Conservation (phyloP, 2,113 vertebrate species). For the Prietella phreatophila region DNA sequence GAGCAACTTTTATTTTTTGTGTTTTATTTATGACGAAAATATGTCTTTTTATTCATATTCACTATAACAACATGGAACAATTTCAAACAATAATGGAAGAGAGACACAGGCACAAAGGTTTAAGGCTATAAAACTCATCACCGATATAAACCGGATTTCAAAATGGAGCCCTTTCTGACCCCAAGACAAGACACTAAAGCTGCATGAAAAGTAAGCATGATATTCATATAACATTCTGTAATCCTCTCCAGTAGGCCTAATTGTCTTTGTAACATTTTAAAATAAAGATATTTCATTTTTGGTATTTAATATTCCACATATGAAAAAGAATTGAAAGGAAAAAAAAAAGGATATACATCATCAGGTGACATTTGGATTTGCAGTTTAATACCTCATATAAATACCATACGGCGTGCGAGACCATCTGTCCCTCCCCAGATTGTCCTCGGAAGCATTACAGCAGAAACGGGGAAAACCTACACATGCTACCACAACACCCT, state of each 20-base stretch:
- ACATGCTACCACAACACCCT: neutral
- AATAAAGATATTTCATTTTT: neutral
- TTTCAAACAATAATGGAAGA: conserved; percentile 14
- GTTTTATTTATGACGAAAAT: conserved; percentile 43
- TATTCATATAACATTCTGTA: neutral
- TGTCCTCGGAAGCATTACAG: neutral
- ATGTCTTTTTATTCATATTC: conserved; percentile 29
- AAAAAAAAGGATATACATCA: neutral
- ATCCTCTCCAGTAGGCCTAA: neutral
- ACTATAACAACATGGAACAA: neutral
- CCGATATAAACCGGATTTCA: neutral
- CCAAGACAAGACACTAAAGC: neutral
- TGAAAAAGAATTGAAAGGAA: neutral
- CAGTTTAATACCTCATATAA: conserved; percentile 17
- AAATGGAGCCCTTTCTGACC: neutral
- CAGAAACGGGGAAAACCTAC: neutral
- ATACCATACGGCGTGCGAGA: neutral
- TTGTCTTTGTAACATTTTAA: conserved; percentile 11
- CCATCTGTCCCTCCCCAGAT: neutral
- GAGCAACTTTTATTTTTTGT: neutral
- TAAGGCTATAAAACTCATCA: neutral
- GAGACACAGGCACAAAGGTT: neutral
- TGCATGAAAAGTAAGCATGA: neutral
- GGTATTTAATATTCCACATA: neutral
- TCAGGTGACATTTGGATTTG: neutral